A percentile compares a stretch with the other conserved stretches of the same genome.
phyloP scores from a whole-genome alignment of 2,888 invertebrate genomes.

The Andrena marginata region DNA sequence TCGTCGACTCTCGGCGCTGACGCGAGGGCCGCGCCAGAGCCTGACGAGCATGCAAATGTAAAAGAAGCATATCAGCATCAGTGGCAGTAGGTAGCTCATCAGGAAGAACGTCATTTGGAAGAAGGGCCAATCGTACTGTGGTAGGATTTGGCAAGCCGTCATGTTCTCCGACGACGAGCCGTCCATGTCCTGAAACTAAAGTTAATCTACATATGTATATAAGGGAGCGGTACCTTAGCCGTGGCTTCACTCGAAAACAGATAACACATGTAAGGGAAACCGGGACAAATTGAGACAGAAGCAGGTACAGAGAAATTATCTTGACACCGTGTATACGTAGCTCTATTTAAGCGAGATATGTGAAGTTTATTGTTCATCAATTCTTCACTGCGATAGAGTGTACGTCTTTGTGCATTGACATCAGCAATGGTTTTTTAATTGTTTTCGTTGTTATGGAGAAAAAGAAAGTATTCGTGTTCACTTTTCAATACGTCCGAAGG shows the following conservation, averaged over 20 bases:
- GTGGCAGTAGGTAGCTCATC: slow-evolving; percentile 95
- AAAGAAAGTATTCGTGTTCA: too few relatives aligned
- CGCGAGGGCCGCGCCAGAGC: slow-evolving; percentile 94
- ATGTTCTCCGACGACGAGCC: slow-evolving; percentile 65
- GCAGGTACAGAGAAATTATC: too few relatives aligned
- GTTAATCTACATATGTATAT: slow-evolving; percentile 69
- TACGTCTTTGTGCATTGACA: too few relatives aligned
- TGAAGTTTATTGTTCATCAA: too few relatives aligned
- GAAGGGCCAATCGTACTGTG: slow-evolving; percentile 85
- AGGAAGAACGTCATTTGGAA: slow-evolving; percentile 94
- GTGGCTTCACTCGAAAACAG: background rate
- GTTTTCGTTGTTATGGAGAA: too few relatives aligned
- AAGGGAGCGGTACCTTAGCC: slow-evolving; percentile 40
- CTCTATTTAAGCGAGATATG: too few relatives aligned
- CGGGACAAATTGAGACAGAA: too few relatives aligned
- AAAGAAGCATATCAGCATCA: slow-evolving; percentile 93
- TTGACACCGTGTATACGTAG: too few relatives aligned
- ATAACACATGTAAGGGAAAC: background rate
- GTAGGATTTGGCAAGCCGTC: slow-evolving; percentile 80
- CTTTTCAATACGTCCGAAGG: too few relatives aligned
- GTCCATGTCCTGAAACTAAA: slow-evolving; percentile 74
- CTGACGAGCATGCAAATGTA: slow-evolving; percentile 96
- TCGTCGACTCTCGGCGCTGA: slow-evolving; percentile 92
- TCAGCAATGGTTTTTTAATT: too few relatives aligned
- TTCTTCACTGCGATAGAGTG: too few relatives aligned